phyloP scores from a whole-genome alignment of 2,113 vertebrate genomes.

The Tachysurus fulvidraco region DNA sequence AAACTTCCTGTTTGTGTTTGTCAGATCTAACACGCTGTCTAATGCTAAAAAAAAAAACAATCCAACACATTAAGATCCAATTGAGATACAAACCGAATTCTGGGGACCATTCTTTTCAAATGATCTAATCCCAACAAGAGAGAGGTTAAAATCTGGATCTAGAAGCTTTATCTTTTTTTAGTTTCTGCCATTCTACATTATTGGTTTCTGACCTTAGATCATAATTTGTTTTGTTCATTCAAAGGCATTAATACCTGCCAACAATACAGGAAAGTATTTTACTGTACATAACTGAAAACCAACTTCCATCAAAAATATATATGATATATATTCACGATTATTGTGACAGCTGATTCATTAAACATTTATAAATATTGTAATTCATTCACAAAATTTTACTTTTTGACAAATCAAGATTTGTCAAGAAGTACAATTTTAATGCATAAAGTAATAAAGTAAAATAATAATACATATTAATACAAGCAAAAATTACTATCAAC shows the following conservation, averaged over 20 bases:
- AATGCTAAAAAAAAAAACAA: background rate
- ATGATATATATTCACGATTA: background rate
- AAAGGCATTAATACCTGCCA: background rate
- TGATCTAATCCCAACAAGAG: background rate
- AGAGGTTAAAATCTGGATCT: background rate
- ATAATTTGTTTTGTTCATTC: background rate
- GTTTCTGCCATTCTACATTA: background rate
- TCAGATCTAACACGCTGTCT: too few species aligned
- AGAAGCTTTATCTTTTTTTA: background rate
- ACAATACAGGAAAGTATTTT: background rate
- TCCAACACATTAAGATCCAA: background rate
- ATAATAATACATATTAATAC: too few species aligned
- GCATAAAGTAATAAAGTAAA: too few species aligned
- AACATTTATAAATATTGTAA: background rate
- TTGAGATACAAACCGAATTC: background rate
- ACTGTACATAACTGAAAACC: too few species aligned
- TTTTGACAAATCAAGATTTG: background rate
- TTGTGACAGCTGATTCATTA: background rate
- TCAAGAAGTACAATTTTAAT: too few species aligned
- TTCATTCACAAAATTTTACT: background rate
- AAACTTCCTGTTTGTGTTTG: too few species aligned
- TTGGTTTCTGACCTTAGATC: background rate
- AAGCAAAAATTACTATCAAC: too few species aligned
- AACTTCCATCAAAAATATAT: too few species aligned
- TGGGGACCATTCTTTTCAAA: background rate